Percentiles rank a stretch among this genome's conserved stretches.
Conservation (phyloP, 2,888 invertebrate species). For the Craniophora ligustri region DNA sequence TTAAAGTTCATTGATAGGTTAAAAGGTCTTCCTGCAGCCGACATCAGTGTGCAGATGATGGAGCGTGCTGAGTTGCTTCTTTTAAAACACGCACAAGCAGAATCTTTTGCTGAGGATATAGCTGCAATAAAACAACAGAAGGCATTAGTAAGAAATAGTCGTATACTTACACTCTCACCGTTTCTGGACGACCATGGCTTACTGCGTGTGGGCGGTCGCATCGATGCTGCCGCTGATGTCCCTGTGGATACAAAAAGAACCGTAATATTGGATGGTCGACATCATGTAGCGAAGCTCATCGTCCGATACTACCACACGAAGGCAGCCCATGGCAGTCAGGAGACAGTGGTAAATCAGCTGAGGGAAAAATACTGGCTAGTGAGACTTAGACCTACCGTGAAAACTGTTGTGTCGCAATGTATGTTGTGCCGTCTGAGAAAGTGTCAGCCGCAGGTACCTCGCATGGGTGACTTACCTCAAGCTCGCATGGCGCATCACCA, state of each 20-base stretch:
- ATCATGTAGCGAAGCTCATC: background rate
- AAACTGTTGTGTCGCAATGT: background rate
- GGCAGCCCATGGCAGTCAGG: background rate
- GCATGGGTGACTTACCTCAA: conserved; percentile 39
- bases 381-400: conserved; percentile 1
- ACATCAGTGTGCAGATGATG: conserved; percentile 2
- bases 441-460: conserved; percentile 5
- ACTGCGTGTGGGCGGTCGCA: background rate
- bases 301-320: background rate
- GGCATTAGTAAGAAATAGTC: background rate
- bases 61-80: conserved; percentile 1
- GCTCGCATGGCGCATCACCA: conserved; percentile 40
- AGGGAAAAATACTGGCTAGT: conserved; percentile 5
- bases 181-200: background rate
- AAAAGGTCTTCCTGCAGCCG: background rate
- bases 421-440: background rate
- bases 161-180: background rate
- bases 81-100: background rate
- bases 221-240: background rate
- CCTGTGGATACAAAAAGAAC: background rate
- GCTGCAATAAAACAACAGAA: background rate
- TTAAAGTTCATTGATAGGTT: conserved; percentile 1
- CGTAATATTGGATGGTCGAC: conserved; percentile 2
- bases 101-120: background rate
- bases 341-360: conserved; percentile 4